These are phyloP conservation scores for Crocidura indochinensis DNA, from an alignment of 2,797 vertebrate species.

Conservation along the genomic window DNA sequence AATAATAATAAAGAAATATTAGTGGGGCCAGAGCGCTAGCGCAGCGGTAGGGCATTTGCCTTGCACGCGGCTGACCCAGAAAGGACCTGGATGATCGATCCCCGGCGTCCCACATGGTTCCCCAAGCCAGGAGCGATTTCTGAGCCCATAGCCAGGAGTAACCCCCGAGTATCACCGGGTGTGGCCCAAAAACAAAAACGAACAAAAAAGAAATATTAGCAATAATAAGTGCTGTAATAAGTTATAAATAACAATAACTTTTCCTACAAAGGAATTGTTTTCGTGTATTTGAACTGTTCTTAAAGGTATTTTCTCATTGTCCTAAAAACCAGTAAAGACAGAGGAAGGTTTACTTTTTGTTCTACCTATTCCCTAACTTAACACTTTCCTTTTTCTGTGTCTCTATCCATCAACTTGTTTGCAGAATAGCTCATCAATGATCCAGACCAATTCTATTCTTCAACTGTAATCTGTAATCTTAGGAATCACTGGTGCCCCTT, in stretches of 20 bases:
- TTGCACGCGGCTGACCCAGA: no score
- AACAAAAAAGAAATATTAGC: constrained; percentile 49
- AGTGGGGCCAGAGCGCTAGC: not conserved
- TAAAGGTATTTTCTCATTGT: constrained; percentile 17
- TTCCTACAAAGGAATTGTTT: not conserved
- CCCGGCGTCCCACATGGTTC: no score
- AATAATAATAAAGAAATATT: not conserved
- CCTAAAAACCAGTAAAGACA: constrained; percentile 9
- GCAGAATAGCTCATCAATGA: constrained; percentile 7
- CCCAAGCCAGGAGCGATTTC: no score
- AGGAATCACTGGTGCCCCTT: not conserved
- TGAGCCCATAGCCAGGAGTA: no score
- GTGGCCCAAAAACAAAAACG: not conserved
- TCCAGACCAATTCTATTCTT: constrained; percentile 23
- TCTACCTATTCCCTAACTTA: constrained; percentile 54
- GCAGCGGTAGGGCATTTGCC: no score
- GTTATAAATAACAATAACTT: not conserved
- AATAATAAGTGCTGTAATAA: not conserved
- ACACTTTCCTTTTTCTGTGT: not conserved
- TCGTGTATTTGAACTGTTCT: not conserved
- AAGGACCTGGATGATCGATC: no score
- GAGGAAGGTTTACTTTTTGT: not conserved
- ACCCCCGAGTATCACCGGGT: no score
- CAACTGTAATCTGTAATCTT: not conserved
- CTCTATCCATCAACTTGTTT: constrained; percentile 4